A percentile compares a stretch with the other conserved stretches of the same genome.
phyloP scores from a whole-genome alignment of 1,140 invertebrate genomes.

The Drosophila neocordata region DNA sequence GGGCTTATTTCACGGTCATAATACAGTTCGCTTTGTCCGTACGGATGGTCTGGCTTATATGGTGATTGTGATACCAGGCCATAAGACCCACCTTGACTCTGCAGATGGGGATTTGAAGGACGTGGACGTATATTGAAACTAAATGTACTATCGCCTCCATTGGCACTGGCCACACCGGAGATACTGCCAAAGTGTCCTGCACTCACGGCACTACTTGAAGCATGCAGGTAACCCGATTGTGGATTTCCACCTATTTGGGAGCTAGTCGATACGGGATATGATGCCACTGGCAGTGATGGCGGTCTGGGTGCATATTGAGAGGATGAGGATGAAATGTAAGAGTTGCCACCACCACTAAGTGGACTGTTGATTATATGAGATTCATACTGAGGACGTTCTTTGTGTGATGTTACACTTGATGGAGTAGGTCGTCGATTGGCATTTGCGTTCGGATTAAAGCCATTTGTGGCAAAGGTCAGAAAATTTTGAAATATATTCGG shows the following conservation, averaged over 20 bases:
- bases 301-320: conserved; percentile 36
- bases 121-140: conserved; percentile 78
- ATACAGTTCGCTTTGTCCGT: conserved; percentile 47
- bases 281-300: conserved; percentile 25
- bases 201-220: conserved; percentile 64
- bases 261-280: conserved; percentile 45
- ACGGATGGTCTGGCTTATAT: conserved; percentile 50
- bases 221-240: conserved; percentile 55
- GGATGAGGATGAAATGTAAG: conserved; percentile 16
- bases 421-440: conserved; percentile 46
- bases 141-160: conserved; percentile 74
- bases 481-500: conserved; percentile 77
- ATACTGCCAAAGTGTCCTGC: conserved; percentile 68
- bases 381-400: conserved; percentile 50
- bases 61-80: conserved; percentile 40
- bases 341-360: conserved; percentile 25
- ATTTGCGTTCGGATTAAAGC: conserved; percentile 50
- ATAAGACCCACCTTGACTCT: conserved; percentile 33
- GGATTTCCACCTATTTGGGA: conserved; percentile 49
- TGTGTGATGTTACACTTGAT: conserved; percentile 38
- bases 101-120: conserved; percentile 50
- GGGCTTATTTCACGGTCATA: conserved; percentile 57
- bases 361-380: conserved; percentile 48
- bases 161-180: conserved; percentile 69
- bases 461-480: conserved; percentile 63